Conservation (phyloP, 2,797 vertebrate genomes). For the Eutrigla gurnardus region DNA sequence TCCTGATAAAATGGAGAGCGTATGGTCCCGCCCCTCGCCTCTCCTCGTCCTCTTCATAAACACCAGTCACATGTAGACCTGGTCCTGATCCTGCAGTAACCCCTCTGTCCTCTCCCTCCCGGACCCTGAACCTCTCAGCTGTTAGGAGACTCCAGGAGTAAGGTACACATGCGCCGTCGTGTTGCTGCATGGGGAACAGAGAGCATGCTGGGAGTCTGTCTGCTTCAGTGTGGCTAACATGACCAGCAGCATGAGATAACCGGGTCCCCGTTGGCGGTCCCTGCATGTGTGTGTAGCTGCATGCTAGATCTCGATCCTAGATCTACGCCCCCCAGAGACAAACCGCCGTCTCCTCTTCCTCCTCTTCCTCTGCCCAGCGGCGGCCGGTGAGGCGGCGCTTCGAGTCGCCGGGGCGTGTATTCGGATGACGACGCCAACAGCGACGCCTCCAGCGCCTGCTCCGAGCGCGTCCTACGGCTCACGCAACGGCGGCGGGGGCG, state of each 20-base stretch:
- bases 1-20: no score
- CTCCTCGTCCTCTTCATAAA: no score
- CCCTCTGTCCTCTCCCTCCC: neutral
- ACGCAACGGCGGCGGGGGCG: slow-evolving; percentile 88
- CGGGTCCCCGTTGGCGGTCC: no score
- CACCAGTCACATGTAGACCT: no score
- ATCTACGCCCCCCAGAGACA: no score
- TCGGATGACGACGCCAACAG: slow-evolving; percentile 98
- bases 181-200: no score
- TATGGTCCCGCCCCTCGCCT: no score
- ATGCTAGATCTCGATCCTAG: neutral
- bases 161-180: slow-evolving; percentile 84
- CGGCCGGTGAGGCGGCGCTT: slow-evolving; percentile 93
- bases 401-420: slow-evolving; percentile 95
- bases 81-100: neutral
- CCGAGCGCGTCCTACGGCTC: slow-evolving; percentile 95
- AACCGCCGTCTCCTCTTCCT: neutral
- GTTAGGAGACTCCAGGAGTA: slow-evolving; percentile 99
- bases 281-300: neutral
- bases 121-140: slow-evolving; percentile 86
- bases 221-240: no score
- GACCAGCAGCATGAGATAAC: neutral
- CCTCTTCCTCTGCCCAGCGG: slow-evolving; percentile 81
- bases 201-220: neutral
- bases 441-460: slow-evolving; percentile 95